Evolutionary conservation across 2,797 vertebrate species (phyloP).

Genomic region (Petrocephalus schoutedeni): DNA sequence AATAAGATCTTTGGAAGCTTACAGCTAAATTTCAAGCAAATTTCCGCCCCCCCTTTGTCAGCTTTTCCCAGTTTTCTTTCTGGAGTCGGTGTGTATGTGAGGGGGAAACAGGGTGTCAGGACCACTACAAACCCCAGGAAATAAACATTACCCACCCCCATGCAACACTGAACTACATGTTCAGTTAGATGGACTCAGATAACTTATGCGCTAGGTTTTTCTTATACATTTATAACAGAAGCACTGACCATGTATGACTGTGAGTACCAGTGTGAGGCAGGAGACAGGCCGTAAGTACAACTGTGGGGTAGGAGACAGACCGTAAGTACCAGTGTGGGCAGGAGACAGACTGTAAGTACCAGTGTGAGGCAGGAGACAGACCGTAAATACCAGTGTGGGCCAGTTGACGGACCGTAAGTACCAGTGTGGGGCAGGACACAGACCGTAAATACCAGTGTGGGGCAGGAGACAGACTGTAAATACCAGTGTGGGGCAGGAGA

Average conservation of each 20-base stretch:
- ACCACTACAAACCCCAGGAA: not conserved
- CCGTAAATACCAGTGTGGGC: not conserved
- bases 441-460: not conserved
- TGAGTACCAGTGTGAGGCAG: not conserved
- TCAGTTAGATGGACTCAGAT: not conserved
- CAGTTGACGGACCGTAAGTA: not conserved
- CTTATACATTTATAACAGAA: not conserved
- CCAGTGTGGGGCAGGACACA: not conserved
- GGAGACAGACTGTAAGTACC: not conserved
- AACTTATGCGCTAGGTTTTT: not conserved
- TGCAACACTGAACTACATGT: not conserved
- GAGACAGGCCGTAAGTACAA: not conserved
- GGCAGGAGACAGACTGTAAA: not conserved
- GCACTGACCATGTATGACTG: not conserved
- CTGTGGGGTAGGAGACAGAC: not conserved
- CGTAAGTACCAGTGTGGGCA: not conserved
- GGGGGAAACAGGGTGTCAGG: not conserved
- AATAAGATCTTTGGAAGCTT: slow-evolving; percentile 85
- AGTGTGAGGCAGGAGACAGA: not conserved
- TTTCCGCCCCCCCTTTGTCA: slow-evolving; percentile 69
- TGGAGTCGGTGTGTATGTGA: not conserved
- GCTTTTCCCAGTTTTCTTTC: slow-evolving; percentile 41
- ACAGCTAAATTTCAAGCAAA: slow-evolving; percentile 88
- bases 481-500: not conserved
- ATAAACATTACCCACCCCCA: not conserved